phyloP scores from a whole-genome alignment of 2,888 invertebrate species.

The Hydroisotoma schaefferi region DNA sequence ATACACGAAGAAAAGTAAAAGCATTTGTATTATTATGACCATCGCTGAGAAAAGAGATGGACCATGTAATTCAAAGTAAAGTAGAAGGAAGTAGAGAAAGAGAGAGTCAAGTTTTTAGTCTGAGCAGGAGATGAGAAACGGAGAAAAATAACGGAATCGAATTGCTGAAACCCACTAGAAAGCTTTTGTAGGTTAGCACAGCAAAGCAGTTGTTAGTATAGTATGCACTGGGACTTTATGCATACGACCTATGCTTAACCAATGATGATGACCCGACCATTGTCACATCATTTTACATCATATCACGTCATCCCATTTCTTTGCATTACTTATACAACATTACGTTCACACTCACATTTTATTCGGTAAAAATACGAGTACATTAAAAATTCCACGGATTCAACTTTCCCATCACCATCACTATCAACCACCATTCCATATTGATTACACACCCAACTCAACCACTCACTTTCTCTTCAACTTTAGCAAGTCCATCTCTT shows the following conservation, averaged over 20 bases:
- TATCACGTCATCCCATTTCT: slow-evolving; percentile 20
- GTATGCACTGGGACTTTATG: too few relatives aligned
- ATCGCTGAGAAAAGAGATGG: slow-evolving; percentile 30
- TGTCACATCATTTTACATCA: slow-evolving; percentile 27
- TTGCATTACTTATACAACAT: slow-evolving; percentile 25
- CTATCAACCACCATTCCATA: neutral
- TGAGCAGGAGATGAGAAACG: slow-evolving; percentile 8
- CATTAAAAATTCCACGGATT: slow-evolving; percentile 5
- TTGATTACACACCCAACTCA: too few relatives aligned
- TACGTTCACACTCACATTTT: slow-evolving; percentile 15
- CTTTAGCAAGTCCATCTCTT: slow-evolving; percentile 9
- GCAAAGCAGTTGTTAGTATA: too few relatives aligned
- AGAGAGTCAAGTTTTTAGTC: slow-evolving; percentile 10
- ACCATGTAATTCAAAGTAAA: slow-evolving; percentile 36
- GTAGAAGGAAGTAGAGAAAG: slow-evolving; percentile 6
- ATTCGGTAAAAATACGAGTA: slow-evolving; percentile 4
- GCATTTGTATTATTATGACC: slow-evolving; percentile 33
- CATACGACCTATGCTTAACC: neutral
- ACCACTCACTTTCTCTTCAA: slow-evolving; percentile 1
- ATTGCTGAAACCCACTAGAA: slow-evolving; percentile 11
- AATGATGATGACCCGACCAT: slow-evolving; percentile 20
- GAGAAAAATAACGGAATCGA: slow-evolving; percentile 15
- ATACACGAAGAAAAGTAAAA: slow-evolving; percentile 26
- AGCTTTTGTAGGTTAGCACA: too few relatives aligned
- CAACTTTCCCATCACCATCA: neutral